Base-by-base conservation (phyloP, 2,888 invertebrate species). In the Sclerodermus sp. region DNA sequence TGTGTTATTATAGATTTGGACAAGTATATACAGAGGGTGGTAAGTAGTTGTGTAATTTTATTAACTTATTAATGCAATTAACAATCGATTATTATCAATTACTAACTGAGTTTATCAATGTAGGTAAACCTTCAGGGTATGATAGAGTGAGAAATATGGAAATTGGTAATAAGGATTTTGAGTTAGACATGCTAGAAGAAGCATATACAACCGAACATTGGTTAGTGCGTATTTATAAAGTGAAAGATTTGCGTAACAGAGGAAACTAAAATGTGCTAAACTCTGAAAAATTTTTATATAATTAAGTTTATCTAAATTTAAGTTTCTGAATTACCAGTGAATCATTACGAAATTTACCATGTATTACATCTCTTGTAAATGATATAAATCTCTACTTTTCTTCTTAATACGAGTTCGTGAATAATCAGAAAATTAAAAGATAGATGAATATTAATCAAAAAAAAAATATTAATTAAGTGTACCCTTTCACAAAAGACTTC, bases 201-300 rank as follows among this genome's bases (percentile, higher is more conserved):
- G 98, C 98, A 1, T 98, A 97, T 81, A 99, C 98, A 14, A 96
- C 97, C 0, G 98, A 99, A 78, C 97, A 99, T 81, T 99, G 98
- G 98, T 85, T 99, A 42, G 98, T 98, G 49, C 87, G 98, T 70
- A 96, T 98, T 74, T 98, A 97, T 81, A 95, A 95, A 84, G 97
- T 98, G 31, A 97, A 97, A 82, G 91, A 93, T 79, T 82, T 96
- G 62, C 89, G 90, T 55, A 97, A 97, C 80, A 83, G 93, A 67
- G 93, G 93, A 39, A 85, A 86, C 56, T 91, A 82, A 84, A 39
- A 15, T 40, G 32, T 15, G 12, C 12, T 39, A 36, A 36, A 13
- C n/a, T 13, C 5, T 36, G n/a, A n/a, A n/a, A n/a, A n/a, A n/a
- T n/a, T n/a, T n/a, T 36, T 10, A 4, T 36, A n/a, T 6, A 36